These are phyloP conservation scores for Teleopsis dalmanni DNA, from an alignment of 1,140 invertebrate species.

Conservation along the genomic window DNA sequence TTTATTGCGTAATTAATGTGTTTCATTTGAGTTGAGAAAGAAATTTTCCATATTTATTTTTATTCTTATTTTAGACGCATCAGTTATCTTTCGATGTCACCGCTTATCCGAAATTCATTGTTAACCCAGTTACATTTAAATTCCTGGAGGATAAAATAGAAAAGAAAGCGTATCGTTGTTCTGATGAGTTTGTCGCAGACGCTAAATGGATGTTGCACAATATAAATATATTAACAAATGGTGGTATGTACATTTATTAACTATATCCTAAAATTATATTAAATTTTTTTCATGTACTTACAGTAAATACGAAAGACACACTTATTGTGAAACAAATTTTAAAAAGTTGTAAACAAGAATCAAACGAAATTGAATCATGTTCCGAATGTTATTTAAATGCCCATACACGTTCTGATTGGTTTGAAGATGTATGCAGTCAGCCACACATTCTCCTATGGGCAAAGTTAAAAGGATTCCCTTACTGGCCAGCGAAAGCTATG, in stretches of 20 bases:
- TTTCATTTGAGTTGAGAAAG: too few species aligned
- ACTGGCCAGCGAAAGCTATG: slow-evolving; percentile 91
- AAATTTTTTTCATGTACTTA: background rate
- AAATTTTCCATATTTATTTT: background rate
- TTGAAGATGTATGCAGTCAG: slow-evolving; percentile 78
- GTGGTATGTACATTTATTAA: slow-evolving; percentile 54
- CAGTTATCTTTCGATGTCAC: background rate
- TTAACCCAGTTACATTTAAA: slow-evolving; percentile 76
- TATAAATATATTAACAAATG: slow-evolving; percentile 74
- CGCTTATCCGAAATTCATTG: slow-evolving; percentile 68
- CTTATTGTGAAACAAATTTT: slow-evolving; percentile 70
- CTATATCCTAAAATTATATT: slow-evolving; percentile 27
- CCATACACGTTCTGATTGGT: slow-evolving; percentile 74
- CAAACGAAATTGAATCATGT: slow-evolving; percentile 88
- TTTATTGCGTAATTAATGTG: too few species aligned
- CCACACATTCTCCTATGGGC: slow-evolving; percentile 88
- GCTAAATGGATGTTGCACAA: slow-evolving; percentile 91
- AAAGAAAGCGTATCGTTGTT: slow-evolving; percentile 74
- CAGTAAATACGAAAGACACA: slow-evolving; percentile 61
- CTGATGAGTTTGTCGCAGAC: slow-evolving; percentile 81
- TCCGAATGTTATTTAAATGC: slow-evolving; percentile 84
- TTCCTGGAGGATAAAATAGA: slow-evolving; percentile 70
- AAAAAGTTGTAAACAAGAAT: slow-evolving; percentile 77
- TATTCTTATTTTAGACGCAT: background rate
- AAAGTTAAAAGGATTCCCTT: slow-evolving; percentile 88